Evolutionary conservation across 2,113 vertebrate genomes (phyloP).

Genomic region (Pseudolaguvia tuberculata): DNA sequence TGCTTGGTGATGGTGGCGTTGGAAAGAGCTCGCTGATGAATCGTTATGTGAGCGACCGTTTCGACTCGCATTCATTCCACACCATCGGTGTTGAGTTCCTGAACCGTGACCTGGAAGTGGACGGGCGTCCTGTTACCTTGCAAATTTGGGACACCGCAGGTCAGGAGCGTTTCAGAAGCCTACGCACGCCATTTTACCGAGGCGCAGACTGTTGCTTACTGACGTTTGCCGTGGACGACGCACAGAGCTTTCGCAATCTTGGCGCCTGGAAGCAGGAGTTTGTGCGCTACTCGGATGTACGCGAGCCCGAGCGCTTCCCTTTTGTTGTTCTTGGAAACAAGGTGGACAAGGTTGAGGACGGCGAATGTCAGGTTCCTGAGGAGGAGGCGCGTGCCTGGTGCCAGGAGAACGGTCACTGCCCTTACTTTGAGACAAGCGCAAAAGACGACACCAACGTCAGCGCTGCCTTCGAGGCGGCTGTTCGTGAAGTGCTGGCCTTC

Average conservation of each 20-base stretch:
- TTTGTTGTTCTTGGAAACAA: conserved; percentile 97
- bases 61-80: conserved; percentile 95
- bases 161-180: conserved; percentile 94
- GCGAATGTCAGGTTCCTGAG: conserved; percentile 79
- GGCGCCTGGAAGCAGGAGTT: conserved; percentile 95
- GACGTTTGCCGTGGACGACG: conserved; percentile 92
- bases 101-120: conserved; percentile 92
- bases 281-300: conserved; percentile 88
- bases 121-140: conserved; percentile 89
- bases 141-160: conserved; percentile 98
- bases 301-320: conserved; percentile 86
- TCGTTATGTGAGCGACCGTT: conserved; percentile 93
- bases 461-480: conserved; percentile 90
- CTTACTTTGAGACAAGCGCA: conserved; percentile 95
- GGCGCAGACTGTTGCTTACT: conserved; percentile 96
- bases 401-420: conserved; percentile 84
- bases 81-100: conserved; percentile 97
- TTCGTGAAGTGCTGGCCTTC: conserved; percentile 83
- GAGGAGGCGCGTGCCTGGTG: conserved; percentile 91
- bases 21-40: conserved; percentile 98
- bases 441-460: conserved; percentile 96
- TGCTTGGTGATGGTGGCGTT: conserved; percentile 92
- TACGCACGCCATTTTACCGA: conserved; percentile 93
- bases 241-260: conserved; percentile 94
- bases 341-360: conserved; percentile 81